Conservation (phyloP, 2,113 vertebrate species). For the Ctenomys sociabilis region DNA sequence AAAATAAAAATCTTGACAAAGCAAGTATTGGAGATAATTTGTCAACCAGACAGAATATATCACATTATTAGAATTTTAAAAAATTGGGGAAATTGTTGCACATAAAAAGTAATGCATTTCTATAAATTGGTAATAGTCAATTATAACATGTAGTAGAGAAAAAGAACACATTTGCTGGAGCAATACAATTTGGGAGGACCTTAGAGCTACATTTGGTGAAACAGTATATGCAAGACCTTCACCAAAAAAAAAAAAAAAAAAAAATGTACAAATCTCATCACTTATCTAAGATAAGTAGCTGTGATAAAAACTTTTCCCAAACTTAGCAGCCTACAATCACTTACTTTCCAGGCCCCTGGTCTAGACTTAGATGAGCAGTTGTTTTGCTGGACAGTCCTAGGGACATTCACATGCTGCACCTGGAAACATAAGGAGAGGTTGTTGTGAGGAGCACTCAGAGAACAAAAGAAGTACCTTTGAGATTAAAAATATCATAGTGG, state of each 20-base stretch:
- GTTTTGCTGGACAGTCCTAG: neutral
- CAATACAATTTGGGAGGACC: slow-evolving; percentile 1
- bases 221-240: neutral
- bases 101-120: neutral
- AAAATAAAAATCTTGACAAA: neutral
- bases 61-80: slow-evolving; percentile 31
- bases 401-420: neutral
- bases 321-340: neutral
- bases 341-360: neutral
- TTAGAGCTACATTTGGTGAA: neutral
- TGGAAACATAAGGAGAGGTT: neutral
- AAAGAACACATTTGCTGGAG: neutral
- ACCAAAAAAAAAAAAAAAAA: neutral
- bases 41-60: neutral
- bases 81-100: neutral
- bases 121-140: neutral
- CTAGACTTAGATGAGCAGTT: neutral
- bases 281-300: neutral
- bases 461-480: neutral
- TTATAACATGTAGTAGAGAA: neutral
- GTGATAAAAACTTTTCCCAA: neutral
- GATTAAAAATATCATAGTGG: neutral
- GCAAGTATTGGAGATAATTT: neutral
- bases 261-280: neutral
- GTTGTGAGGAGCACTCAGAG: neutral